These are phyloP conservation scores for Salmo trutta DNA, from an alignment of 2,797 vertebrate genomes.

Conservation along the genomic window DNA sequence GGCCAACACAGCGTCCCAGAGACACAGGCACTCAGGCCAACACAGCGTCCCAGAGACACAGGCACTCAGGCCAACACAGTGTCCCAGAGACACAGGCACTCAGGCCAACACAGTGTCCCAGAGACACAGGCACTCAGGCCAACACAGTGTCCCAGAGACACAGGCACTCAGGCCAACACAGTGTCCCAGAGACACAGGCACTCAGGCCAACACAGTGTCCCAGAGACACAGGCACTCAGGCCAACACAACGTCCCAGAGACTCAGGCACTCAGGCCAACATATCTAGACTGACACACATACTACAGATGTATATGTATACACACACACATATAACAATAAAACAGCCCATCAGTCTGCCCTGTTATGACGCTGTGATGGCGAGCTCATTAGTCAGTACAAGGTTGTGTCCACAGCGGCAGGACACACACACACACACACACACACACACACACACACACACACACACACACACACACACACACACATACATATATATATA, in stretches of 20 bases:
- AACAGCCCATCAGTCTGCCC: slow-evolving; percentile 23
- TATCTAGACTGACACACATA: slow-evolving; percentile 1
- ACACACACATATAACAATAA: slow-evolving; percentile 21
- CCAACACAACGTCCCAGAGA: too few relatives aligned
- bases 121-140: too few relatives aligned
- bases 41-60: too few relatives aligned
- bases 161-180: too few relatives aligned
- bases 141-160: background rate
- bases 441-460: background rate
- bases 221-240: too few relatives aligned
- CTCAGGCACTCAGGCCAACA: background rate
- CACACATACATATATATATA: background rate
- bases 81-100: too few relatives aligned
- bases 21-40: too few relatives aligned
- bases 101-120: too few relatives aligned
- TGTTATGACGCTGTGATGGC: slow-evolving; percentile 25
- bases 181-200: too few relatives aligned
- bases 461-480: background rate
- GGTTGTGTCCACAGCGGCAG: slow-evolving; percentile 34
- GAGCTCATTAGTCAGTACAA: slow-evolving; percentile 23
- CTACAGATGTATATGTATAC: background rate
- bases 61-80: too few relatives aligned
- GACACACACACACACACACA: background rate
- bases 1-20: too few relatives aligned
- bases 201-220: too few relatives aligned